Conservation (phyloP, 64 coral and sea anemone species). For the Actinia tenebrosa region DNA sequence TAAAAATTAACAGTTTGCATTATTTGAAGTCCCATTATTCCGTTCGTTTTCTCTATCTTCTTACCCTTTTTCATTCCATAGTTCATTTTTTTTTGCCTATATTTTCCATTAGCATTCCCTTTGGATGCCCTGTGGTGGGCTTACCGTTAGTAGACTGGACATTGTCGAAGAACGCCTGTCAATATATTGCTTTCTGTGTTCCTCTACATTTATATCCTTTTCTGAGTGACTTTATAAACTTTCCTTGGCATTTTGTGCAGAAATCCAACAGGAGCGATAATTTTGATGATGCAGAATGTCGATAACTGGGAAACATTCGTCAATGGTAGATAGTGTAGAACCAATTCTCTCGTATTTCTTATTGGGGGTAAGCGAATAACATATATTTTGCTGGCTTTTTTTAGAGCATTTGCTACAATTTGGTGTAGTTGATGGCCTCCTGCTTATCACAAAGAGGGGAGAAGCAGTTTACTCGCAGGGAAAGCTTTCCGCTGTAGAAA, state of each 20-base stretch:
- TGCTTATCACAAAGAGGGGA: conserved; percentile 56
- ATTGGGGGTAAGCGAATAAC: background rate
- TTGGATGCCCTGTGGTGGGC: background rate
- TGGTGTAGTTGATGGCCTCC: conserved; percentile 58
- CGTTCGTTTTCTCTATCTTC: too few relatives aligned
- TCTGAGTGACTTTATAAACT: background rate
- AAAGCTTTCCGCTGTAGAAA: conserved; percentile 20
- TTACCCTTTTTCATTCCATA: too few relatives aligned
- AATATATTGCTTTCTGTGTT: background rate
- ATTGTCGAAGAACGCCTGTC: background rate
- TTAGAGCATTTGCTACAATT: conserved; percentile 50
- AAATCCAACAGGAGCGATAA: background rate
- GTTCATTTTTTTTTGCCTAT: background rate
- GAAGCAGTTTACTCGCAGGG: conserved; percentile 55
- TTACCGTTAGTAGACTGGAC: background rate
- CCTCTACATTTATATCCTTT: background rate
- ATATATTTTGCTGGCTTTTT: background rate
- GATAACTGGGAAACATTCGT: conserved; percentile 43
- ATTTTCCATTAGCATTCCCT: background rate
- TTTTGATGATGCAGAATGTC: conserved; percentile 26
- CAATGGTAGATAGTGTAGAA: conserved; percentile 27
- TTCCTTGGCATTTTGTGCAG: background rate
- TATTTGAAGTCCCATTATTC: background rate
- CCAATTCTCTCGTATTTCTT: background rate
- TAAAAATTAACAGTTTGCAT: background rate